Base-by-base conservation (phyloP, 1,140 invertebrate genomes). In the Agrypnia vestita region DNA sequence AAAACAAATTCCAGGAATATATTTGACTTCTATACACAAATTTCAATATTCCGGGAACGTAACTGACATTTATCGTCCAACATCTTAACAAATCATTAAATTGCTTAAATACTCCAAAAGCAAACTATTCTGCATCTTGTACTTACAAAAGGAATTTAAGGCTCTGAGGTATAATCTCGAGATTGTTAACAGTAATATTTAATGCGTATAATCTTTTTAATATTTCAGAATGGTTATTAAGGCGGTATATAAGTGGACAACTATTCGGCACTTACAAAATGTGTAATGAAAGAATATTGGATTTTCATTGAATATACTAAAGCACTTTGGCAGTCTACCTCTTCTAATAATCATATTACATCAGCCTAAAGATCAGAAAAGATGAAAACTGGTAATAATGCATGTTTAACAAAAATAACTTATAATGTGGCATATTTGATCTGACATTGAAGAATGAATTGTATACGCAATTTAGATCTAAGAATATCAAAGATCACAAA, bases 1-100 rank as follows among this genome's bases (percentile, higher is more conserved):
- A 71, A 25, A 71, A 71, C 15, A 71, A 51, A 49, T 71, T 71
- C 67, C 46, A 71, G 67, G 67, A 71, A 71, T 21, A 51, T 71
- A 71, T 46, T n/a, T 71, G 10, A 47, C 17, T 71, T 71, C 46
- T 71, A 51, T 71, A 53, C 46, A 71, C 46, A 71, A 71, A 21
- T 49, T 71, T 53, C 47, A 49, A 25, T 47, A 51, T 25, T n/a
- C 67, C 19, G 46, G 46, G 46, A 51, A 71, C 21, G 10, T 21
- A 71, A 49, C 47, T 25, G 7, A 51, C 44, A 35, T 25, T 11
- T 13, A 35, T 6, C 19, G 12, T 51, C 44, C 11, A 44, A 9
- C 11, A 43, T 44, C 10, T 43, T 43, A 44, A 43, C 61, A 62
- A 43, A 4, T 25, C 19, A 12, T 12, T 9, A 15, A 69, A 49